A percentile compares a stretch with the other conserved stretches of the same genome.
Conservation (phyloP, 2,797 vertebrate genomes). For the Limosa lapponica region DNA sequence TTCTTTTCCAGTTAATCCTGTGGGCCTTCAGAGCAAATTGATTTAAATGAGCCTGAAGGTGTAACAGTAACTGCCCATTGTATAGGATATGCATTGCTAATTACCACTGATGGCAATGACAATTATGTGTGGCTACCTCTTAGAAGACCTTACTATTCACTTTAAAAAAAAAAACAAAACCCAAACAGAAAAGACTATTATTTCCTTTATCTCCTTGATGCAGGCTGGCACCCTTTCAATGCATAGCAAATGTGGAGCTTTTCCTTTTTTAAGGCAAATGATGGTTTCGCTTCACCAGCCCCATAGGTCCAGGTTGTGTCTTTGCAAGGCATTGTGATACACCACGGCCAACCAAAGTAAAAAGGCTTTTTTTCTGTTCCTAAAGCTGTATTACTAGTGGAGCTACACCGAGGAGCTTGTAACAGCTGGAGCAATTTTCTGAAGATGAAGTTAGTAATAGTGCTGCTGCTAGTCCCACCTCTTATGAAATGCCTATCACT, state of each 20-base stretch:
- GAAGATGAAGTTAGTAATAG: slow-evolving; percentile 18
- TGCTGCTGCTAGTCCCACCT: not conserved
- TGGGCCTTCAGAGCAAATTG: not conserved
- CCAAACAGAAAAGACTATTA: not conserved
- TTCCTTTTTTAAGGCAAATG: not conserved
- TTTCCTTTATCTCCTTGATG: not conserved
- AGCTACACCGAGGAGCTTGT: not conserved
- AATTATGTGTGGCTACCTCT: not conserved
- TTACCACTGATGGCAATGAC: not conserved
- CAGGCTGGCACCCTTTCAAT: not conserved
- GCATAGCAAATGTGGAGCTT: not conserved
- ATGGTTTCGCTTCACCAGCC: not conserved
- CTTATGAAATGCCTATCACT: not conserved
- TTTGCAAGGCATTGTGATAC: not conserved
- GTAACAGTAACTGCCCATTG: not conserved
- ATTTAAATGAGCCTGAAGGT: slow-evolving; percentile 5
- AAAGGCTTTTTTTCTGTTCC: not conserved
- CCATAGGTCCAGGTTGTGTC: not conserved
- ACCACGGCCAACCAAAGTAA: not conserved
- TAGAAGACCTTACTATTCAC: not conserved
- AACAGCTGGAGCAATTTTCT: slow-evolving; percentile 16
- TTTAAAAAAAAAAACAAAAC: not conserved
- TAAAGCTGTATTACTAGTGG: not conserved
- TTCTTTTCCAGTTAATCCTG: not conserved
- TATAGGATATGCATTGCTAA: not conserved